Conservation (phyloP, 2,113 vertebrate genomes). For the Corynorhinus townsendii region DNA sequence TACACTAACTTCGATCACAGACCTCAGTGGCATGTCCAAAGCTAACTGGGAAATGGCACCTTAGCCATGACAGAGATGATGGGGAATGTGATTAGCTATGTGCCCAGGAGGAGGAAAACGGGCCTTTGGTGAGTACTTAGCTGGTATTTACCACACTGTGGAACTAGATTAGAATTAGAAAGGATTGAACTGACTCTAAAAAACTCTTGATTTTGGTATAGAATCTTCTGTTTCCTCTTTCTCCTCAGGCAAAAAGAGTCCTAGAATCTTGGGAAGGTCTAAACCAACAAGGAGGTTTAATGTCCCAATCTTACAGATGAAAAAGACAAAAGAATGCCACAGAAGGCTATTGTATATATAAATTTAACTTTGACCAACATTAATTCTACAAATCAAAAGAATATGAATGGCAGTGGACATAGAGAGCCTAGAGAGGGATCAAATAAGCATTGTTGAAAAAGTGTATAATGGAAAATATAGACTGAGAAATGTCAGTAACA, state of each 20-base stretch:
- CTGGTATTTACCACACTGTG: not conserved
- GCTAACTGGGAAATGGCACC: not conserved
- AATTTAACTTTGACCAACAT: not conserved
- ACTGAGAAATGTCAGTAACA: not conserved
- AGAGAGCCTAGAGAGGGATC: not conserved
- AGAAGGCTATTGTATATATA: not conserved
- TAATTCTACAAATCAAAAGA: not conserved
- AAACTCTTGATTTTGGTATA: not conserved
- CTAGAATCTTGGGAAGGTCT: not conserved
- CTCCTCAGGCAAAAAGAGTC: not conserved
- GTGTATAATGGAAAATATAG: not conserved
- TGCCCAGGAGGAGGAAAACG: not conserved
- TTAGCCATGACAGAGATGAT: not conserved
- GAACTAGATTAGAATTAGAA: not conserved
- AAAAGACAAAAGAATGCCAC: not conserved
- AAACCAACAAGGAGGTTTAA: not conserved
- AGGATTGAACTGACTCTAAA: not conserved
- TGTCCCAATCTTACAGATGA: not conserved
- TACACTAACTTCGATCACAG: not conserved
- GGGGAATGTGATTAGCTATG: not conserved
- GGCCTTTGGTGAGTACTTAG: not conserved
- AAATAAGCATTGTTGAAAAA: not conserved
- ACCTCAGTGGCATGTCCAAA: not conserved
- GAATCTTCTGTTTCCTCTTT: not conserved
- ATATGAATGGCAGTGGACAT: not conserved